A percentile compares a stretch with the other conserved stretches of the same genome.
Conservation (phyloP, 2,797 vertebrate species). For the Propithecus perrieri region DNA sequence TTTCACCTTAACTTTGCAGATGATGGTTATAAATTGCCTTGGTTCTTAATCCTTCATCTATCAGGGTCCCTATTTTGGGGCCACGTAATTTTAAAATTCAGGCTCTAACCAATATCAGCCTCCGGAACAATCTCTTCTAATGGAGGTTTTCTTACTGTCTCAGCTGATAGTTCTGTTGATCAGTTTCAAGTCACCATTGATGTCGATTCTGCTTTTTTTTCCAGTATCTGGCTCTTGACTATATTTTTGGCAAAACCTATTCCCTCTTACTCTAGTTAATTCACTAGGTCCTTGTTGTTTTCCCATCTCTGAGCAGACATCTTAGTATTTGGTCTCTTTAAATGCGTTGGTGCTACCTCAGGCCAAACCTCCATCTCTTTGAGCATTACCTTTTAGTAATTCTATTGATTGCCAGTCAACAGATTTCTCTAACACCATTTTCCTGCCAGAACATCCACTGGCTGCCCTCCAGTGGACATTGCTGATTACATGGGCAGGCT, state of each 20-base stretch:
- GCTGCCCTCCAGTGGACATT: constrained; percentile 57
- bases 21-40: neutral
- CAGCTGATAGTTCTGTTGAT: constrained; percentile 1
- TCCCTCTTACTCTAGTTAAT: constrained; percentile 48
- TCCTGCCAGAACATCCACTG: constrained; percentile 66
- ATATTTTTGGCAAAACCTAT: constrained; percentile 9
- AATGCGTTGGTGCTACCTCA: neutral
- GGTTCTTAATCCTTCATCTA: constrained; percentile 3
- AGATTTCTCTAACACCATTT: constrained; percentile 63
- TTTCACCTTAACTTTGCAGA: constrained; percentile 39
- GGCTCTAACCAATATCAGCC: neutral
- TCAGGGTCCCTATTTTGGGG: neutral
- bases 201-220: constrained; percentile 40
- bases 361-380: constrained; percentile 9
- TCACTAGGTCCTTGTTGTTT: constrained; percentile 30
- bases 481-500: constrained; percentile 56
- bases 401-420: constrained; percentile 60
- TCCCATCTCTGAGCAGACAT: neutral
- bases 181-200: constrained; percentile 21
- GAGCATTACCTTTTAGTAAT: constrained; percentile 56
- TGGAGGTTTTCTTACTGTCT: constrained; percentile 6
- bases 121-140: neutral
- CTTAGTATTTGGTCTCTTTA: constrained; percentile 23
- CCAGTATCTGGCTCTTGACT: neutral
- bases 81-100: constrained; percentile 46